Conservation (phyloP, 2,113 vertebrate genomes). For the Halichoerus grypus region DNA sequence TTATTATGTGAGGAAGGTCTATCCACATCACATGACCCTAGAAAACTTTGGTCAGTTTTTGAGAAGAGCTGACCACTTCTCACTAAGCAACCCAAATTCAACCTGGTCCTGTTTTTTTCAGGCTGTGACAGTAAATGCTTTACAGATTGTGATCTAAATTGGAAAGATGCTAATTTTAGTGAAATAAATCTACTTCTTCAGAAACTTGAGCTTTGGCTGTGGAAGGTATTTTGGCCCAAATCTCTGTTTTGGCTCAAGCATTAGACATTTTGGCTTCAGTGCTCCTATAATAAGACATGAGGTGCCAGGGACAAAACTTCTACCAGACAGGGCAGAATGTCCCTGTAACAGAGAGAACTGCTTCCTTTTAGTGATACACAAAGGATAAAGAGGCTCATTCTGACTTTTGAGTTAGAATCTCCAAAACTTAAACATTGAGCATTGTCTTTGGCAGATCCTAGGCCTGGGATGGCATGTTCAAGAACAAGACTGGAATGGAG, state of each 20-base stretch:
- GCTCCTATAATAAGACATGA: background rate
- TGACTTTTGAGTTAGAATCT: background rate
- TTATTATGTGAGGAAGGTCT: background rate
- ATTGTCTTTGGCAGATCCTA: background rate
- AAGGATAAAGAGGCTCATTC: background rate
- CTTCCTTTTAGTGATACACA: background rate
- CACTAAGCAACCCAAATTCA: no score
- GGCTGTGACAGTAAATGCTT: background rate
- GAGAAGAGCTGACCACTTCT: background rate
- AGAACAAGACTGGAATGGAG: background rate
- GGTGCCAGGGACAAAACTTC: background rate
- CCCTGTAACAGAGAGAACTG: background rate
- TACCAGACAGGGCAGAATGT: background rate
- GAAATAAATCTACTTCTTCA: background rate
- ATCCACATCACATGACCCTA: background rate
- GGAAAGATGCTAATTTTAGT: slow-evolving; percentile 43
- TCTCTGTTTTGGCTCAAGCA: background rate
- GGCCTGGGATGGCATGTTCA: background rate
- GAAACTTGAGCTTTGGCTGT: background rate
- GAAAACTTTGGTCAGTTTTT: fast-evolving
- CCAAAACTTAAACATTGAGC: no score
- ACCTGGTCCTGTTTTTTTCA: background rate
- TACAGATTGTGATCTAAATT: background rate
- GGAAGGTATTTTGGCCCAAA: background rate
- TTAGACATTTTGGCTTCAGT: background rate